Conservation (phyloP, 2,888 invertebrate species). For the Ypsolopha scabrella region DNA sequence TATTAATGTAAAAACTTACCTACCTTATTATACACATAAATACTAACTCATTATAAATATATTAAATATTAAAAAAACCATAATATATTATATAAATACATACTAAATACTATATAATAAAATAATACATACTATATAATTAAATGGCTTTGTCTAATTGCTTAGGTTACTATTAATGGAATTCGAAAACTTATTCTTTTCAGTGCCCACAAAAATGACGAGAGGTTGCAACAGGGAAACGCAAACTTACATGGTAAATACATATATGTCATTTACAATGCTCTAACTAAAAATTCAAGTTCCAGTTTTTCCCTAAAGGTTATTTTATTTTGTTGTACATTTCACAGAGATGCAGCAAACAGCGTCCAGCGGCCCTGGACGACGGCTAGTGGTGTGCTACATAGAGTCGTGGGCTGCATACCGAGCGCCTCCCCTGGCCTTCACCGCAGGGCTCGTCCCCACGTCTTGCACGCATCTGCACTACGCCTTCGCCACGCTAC, state of each 20-base stretch:
- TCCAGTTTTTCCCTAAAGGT: neutral
- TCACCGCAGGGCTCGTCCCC: constrained; percentile 74
- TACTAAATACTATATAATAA: too few species aligned
- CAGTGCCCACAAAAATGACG: constrained; percentile 39
- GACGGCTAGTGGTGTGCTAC: constrained; percentile 74
- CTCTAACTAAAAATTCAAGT: neutral
- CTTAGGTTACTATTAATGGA: neutral
- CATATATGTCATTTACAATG: neutral
- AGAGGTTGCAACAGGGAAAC: constrained; percentile 53
- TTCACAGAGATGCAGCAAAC: constrained; percentile 51
- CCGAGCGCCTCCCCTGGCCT: constrained; percentile 75
- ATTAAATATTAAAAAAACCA: too few species aligned
- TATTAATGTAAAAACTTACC: too few species aligned
- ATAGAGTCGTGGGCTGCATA: constrained; percentile 77
- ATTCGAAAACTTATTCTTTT: constrained; percentile 10
- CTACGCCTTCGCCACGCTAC: constrained; percentile 78
- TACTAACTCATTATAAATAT: too few species aligned
- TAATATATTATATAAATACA: too few species aligned
- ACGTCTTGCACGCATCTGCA: constrained; percentile 80
- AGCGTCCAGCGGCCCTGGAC: constrained; percentile 23
- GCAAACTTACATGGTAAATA: constrained; percentile 52
- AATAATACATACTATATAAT: too few species aligned
- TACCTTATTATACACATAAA: too few species aligned
- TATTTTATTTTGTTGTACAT: neutral
- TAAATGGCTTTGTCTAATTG: too few species aligned